phyloP scores from a whole-genome alignment of 2,113 vertebrate species.

The Psittacula cyanocephala region DNA sequence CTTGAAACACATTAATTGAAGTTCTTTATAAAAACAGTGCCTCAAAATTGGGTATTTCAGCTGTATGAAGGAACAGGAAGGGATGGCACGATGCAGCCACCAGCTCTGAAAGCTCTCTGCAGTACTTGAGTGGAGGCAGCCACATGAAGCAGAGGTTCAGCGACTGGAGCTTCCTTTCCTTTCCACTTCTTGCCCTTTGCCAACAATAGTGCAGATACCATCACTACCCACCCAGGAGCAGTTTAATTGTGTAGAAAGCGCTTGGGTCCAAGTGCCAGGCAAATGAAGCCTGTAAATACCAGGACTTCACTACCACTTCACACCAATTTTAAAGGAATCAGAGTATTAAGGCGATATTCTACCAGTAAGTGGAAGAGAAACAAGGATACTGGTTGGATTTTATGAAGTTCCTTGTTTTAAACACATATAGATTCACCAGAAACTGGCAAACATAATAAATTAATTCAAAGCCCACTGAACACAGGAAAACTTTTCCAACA shows the following conservation, averaged over 20 bases:
- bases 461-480: background rate
- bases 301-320: background rate
- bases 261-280: background rate
- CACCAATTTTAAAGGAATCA: background rate
- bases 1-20: background rate
- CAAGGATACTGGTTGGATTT: accelerated
- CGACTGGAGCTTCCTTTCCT: background rate
- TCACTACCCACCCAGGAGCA: background rate
- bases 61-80: background rate
- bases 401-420: background rate
- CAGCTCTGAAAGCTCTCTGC: background rate
- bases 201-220: background rate
- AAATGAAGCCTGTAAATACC: background rate
- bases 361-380: background rate
- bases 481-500: background rate
- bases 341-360: background rate
- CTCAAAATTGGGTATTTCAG: background rate
- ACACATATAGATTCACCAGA: background rate
- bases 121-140: background rate
- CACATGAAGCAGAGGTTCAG: background rate
- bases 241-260: background rate
- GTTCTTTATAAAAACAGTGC: accelerated
- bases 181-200: background rate
- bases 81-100: background rate
- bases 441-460: background rate